Base-by-base conservation (phyloP, 2,797 vertebrate genomes). In the Ataeniobius toweri region DNA sequence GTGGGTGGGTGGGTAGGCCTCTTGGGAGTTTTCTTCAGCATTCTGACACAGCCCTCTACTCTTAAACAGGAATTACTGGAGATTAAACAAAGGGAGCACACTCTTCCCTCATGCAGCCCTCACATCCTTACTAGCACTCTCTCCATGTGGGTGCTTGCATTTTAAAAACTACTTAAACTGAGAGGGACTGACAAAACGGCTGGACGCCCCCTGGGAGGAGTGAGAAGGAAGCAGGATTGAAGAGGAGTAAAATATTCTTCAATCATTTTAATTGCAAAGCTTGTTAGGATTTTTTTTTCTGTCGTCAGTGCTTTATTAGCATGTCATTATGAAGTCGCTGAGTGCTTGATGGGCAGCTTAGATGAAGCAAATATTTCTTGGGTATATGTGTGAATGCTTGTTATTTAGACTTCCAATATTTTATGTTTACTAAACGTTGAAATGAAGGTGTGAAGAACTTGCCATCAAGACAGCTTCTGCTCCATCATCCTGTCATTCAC, bases 221-320 rank as follows among this genome's bases (percentile, higher is more conserved):
- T 5, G 2, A 65, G 41, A 24, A 50, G 73, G 73, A 26, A 44
- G 73, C 16, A 48, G 78, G 61, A 75, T 51, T 24, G 77, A 63
- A 73, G 58, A 70, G 75, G 69, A 71, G 85, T 78, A 78, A 75
- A 28, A 36, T 70, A 80, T 39, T 69, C 77, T 84, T 80, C 1
- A 51, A 77, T 68, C 63, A 85, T 76, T 89, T 90, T 87, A 90
- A 90, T 85, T 87, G 83, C 85, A 81, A 81, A 78, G 79, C 86
- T 86, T 79, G 85, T 86, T 83, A 79, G 71, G 28, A 69, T 81
- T 79, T 74, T 68, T 83, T 81, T 73, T 56, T 74, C 44, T n/a
- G 71, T 82, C 26, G 46, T 85, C 88, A 86, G 79, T 1, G 24
- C 68, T 85, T 83, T 74, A 79, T 89, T 86, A 88, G 84, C 83